Evolutionary conservation across 1,140 invertebrate genomes (phyloP), one percentile per base, ranked within the genome.

Genomic region (Papilio xuthus): DNA sequence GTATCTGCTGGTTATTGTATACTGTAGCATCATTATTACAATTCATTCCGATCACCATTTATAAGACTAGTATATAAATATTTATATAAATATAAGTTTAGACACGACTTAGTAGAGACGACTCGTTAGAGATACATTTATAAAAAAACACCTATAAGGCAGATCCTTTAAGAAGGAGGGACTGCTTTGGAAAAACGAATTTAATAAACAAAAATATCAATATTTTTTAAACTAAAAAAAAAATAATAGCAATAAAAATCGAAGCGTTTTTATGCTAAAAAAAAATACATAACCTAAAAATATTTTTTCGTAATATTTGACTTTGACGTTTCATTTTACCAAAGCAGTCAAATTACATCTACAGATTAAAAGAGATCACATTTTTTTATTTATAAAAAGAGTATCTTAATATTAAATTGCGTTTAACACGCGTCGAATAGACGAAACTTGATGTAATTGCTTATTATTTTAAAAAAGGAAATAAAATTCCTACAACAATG

Each of bases 131-230:
- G 88, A 87, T 89, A 93, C 84, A 91, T 89, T 87, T 91, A 89
- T 92, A 93, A 90, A 92, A 92, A 93, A 90, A 89, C 79, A 93
- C 84, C 88, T 90, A 93, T 92, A 93, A 93, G 91, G 91, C 91
- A 93, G 91, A 90, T 90, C 86, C 86, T 90, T 87, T 88, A 89
- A 90, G 87, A 85, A 90, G 84, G 84, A 79, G 81, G 76, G 85
- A 86, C 84, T 84, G 89, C 89, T 83, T 85, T 85, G 84, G 84
- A 76, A 79, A 70, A 41, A 80, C 69, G 69, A 71, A 67, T 53
- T 28, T 15, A 13, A 60, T 6, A 47, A 15, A 67, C 0, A 23
- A 47, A 47, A 47, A 47, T 20, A 53, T n/a, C 9, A n/a, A 53
- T 6, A 53, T 20, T 20, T n/a, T 20, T 20, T n/a, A 37, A 37